Evolutionary conservation across 2,113 vertebrate species (phyloP), one percentile per base, ranked within the genome.

Genomic region (Jaculus jaculus): DNA sequence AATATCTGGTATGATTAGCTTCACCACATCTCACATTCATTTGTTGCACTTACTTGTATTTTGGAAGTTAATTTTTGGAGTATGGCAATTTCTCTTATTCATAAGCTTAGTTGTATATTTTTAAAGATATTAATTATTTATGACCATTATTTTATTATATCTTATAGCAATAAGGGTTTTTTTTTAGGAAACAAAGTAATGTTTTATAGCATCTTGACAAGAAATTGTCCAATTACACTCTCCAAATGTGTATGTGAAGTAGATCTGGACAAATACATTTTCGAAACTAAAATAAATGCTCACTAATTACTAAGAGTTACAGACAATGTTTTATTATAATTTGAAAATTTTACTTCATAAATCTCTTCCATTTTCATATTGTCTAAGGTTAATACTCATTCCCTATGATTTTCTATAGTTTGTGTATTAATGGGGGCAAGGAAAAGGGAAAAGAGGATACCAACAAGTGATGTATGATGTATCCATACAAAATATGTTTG

Each of bases 301-400:
- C 73, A 80, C 2, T 7, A 2, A 80, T 37, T 58, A 21, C 16
- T 47, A 82, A 60, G 5, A 81, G 20, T 75, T 85, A 68, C 10
- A 84, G 61, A 81, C 7, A 37, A 63, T 47, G 17, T 74, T 89
- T 9, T 75, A 23, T 60, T 63, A 12, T 85, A 89, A 92, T 78
- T 86, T 71, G 51, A 6, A 88, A 17, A 66, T 2, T 6, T 30
- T 77, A 7, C 21, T 75, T 89, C 68, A 21, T 42, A 86, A 42
- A 32, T 66, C 34, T 54, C 5, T 86, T 95, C 11, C 18, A 89
- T 89, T 88, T 92, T 91, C 68, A 84, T 20, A 39, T 66, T 81
- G 34, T 7, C 39, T 60, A 10, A 84, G 5, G 24, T 58, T 58
- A 78, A 37, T 74, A 58, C 79, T 84, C 89, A 90, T 84, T 84